These are phyloP conservation scores for Aspiorhynchus laticeps DNA, from an alignment of 2,113 vertebrate genomes.

Conservation along the genomic window DNA sequence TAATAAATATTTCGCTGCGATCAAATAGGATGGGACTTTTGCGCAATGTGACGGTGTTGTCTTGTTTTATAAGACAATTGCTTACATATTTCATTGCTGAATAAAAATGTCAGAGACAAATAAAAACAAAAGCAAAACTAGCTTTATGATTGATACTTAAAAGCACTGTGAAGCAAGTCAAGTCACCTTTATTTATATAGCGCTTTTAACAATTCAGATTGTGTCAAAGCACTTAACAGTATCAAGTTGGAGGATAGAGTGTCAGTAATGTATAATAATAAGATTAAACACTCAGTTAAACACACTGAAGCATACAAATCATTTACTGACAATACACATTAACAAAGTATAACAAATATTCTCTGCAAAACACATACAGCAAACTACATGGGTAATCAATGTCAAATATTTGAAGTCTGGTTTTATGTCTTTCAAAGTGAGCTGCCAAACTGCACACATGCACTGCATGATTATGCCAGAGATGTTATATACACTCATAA, in stretches of 20 bases:
- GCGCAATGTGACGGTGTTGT: too few species aligned
- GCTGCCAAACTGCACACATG: constrained; percentile 21
- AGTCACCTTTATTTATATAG: too few species aligned
- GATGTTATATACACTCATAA: constrained; percentile 5
- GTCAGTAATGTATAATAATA: too few species aligned
- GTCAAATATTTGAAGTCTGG: not conserved
- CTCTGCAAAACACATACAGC: not conserved
- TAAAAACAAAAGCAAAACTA: not conserved
- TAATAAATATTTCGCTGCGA: not conserved
- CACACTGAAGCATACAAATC: too few species aligned
- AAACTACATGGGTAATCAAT: not conserved
- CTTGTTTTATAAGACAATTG: not conserved
- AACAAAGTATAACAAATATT: not conserved
- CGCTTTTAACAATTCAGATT: too few species aligned
- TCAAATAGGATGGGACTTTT: not conserved
- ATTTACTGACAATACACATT: too few species aligned
- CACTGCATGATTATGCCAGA: constrained; percentile 11
- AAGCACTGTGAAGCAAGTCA: not conserved
- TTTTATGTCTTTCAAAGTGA: constrained; percentile 9
- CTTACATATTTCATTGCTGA: not conserved
- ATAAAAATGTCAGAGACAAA: not conserved
- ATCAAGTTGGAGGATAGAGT: too few species aligned
- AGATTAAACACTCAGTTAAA: too few species aligned
- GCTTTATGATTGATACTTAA: not conserved
- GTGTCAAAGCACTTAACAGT: too few species aligned